These are phyloP conservation scores for Mystacornis crossleyi DNA, from an alignment of 2,113 vertebrate genomes.

Conservation along the genomic window DNA sequence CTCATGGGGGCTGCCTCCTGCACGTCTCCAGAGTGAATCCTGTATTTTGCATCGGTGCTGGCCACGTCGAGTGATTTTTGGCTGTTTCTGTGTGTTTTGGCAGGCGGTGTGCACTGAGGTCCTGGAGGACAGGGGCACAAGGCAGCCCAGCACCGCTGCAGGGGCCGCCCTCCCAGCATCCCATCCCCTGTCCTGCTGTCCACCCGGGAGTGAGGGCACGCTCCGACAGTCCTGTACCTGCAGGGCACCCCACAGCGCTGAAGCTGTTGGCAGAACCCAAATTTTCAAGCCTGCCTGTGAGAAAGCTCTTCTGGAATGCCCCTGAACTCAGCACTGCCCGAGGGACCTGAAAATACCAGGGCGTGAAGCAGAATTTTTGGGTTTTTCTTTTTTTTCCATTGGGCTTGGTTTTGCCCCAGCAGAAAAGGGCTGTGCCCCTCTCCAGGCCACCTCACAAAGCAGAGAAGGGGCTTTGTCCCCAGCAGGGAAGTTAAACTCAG, in stretches of 20 bases:
- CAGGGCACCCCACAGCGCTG: background rate
- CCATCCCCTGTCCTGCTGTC: accelerated
- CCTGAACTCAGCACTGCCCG: background rate
- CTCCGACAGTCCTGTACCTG: accelerated
- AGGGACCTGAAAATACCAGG: background rate
- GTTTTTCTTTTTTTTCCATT: accelerated
- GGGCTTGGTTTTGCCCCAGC: background rate
- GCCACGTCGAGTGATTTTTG: background rate
- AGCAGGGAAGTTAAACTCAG: background rate
- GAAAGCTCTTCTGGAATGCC: background rate
- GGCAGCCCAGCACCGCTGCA: background rate
- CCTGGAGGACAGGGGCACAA: background rate
- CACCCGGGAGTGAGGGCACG: accelerated
- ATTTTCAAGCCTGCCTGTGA: background rate
- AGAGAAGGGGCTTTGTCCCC: background rate
- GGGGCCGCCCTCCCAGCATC: background rate
- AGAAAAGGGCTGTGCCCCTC: background rate
- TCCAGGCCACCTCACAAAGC: accelerated
- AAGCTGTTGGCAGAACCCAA: background rate
- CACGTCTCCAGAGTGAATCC: background rate
- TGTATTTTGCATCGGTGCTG: accelerated
- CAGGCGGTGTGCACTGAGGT: background rate
- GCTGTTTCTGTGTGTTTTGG: background rate
- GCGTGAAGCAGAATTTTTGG: too few species aligned
- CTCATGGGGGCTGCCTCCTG: background rate